Evolutionary conservation across 2,888 invertebrate species (phyloP), one percentile per base, ranked within the genome.

Genomic region (Hanleya hanleyi): DNA sequence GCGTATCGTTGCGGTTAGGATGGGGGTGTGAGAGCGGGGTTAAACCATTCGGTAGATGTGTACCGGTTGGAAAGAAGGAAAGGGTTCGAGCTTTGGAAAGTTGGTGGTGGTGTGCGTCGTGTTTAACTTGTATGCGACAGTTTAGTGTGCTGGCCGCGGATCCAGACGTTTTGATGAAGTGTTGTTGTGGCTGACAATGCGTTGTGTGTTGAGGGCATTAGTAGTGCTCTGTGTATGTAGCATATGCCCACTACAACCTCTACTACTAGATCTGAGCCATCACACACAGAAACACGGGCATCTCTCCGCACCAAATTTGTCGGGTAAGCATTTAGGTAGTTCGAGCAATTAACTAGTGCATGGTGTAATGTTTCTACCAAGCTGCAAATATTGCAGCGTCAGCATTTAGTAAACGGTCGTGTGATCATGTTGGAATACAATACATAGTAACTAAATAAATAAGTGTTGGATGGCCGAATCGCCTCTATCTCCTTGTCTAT

Each of bases 191-290:
- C 57, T 57, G 57, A 57, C 57, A 57, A 57, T 80, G 80, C 70
- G 75, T 73, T 71, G 78, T 67, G 80, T 80, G 70, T 66, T 74
- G 73, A 72, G 74, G 80, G 76, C 77, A 71, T 73, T 80, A 66
- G 78, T 77, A 65, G 73, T 76, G 65, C 67, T 74, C 41, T 77
- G 75, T 72, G 74, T 66, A 65, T 73, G 78, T 70, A 72, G 70
- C 38, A 67, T 78, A 33, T 57, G 57, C 57, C 26, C 78, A 22
- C 69, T 80, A 37, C 72, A 75, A 66, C 76, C 77, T 18, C 74
- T 75, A 22, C 72, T 78, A 32, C 61, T 78, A 57, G 32, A n/a
- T n/a, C n/a, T n/a, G 29, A 74, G 69, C 37, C 74, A 74, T 38
- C 76, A 73, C 49, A 64, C 75, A 29, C 70, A 70, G 67, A 73